Evolutionary conservation across 2,113 vertebrate species (phyloP).

Genomic region (Antechinus flavipes): DNA sequence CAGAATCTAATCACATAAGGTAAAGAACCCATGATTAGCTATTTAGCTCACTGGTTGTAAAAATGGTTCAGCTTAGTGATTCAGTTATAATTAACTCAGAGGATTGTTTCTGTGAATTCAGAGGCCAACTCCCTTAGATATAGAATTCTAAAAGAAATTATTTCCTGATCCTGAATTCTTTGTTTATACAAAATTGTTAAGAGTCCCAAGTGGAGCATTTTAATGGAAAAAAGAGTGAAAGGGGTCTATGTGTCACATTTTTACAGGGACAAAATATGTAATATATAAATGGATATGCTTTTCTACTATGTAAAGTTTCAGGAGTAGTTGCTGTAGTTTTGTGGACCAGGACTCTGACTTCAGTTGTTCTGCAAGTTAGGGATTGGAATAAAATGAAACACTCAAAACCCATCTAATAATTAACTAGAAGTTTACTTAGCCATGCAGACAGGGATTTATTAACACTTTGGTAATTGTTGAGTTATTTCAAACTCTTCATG

Average conservation of each 20-base stretch:
- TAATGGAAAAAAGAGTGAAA: neutral
- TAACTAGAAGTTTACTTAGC: neutral
- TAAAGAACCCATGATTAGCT: neutral
- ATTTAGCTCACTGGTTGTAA: neutral
- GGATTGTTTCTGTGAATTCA: neutral
- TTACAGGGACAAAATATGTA: neutral
- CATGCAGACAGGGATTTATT: neutral
- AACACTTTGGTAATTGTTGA: neutral
- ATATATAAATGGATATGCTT: neutral
- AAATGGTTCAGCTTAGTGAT: neutral
- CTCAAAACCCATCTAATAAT: neutral
- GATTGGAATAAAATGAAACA: neutral
- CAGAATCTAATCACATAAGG: neutral
- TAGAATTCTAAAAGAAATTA: neutral
- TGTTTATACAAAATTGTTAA: neutral
- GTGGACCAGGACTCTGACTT: neutral
- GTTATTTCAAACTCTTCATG: neutral
- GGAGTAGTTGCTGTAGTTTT: neutral
- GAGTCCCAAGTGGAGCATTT: neutral
- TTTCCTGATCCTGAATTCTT: neutral
- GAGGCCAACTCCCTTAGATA: neutral
- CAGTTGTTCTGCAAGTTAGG: neutral
- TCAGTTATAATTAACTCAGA: neutral
- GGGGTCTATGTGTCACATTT: neutral
- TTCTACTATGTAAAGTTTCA: neutral